phyloP scores from a whole-genome alignment of 2,888 invertebrate genomes.

The Apantesis nais region DNA sequence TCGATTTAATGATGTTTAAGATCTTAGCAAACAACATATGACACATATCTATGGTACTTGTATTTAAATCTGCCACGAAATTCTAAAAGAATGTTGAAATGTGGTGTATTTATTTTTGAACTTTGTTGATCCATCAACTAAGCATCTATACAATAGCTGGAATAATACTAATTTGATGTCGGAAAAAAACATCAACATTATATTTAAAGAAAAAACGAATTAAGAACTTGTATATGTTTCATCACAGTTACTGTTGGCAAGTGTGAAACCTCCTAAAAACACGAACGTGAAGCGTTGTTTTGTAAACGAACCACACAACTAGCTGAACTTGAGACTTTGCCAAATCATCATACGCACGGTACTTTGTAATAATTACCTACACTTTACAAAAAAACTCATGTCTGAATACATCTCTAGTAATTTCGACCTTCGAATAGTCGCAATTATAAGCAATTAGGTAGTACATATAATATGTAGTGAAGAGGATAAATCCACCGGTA shows the following conservation, averaged over 20 bases:
- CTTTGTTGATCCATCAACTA: no score
- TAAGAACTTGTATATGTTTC: constrained; percentile 16
- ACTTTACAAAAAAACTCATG: constrained; percentile 31
- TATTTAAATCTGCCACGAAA: constrained; percentile 2
- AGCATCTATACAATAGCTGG: no score
- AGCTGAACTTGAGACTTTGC: constrained; percentile 33
- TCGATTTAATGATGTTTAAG: constrained; percentile 7
- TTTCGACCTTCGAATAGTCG: constrained; percentile 48
- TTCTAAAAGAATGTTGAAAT: constrained; percentile 10
- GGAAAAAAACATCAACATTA: neutral
- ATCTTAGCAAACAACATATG: constrained; percentile 17
- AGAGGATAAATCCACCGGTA: constrained; percentile 55
- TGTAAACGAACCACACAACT: constrained; percentile 27
- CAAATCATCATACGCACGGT: constrained; percentile 29
- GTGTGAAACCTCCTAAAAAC: constrained; percentile 24
- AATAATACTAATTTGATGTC: constrained; percentile 1
- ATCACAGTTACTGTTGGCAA: constrained; percentile 6
- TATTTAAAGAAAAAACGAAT: constrained; percentile 15
- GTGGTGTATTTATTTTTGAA: neutral
- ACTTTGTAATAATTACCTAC: constrained; percentile 34
- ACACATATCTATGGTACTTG: neutral
- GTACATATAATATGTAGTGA: constrained; percentile 53
- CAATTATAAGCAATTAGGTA: constrained; percentile 57
- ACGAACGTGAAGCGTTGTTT: constrained; percentile 26
- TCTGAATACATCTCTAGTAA: constrained; percentile 21